Evolutionary conservation across 2,797 vertebrate genomes (phyloP).

Genomic region (Girardinus metallicus): DNA sequence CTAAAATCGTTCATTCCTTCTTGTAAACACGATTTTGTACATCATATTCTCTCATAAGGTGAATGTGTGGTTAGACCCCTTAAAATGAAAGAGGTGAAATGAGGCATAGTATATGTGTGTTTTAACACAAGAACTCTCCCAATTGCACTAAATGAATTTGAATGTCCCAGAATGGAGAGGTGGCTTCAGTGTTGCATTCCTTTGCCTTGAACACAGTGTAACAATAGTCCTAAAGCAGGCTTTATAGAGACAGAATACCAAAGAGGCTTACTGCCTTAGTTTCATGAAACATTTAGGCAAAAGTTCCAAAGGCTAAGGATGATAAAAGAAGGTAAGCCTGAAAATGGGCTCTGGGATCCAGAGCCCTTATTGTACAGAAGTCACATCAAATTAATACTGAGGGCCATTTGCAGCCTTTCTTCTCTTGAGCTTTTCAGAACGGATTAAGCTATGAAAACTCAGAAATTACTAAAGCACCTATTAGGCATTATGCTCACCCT

Average conservation of each 20-base stretch:
- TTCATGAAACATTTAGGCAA: conserved; percentile 89
- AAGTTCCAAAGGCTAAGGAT: conserved; percentile 84
- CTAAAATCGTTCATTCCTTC: neutral
- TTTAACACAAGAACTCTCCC: conserved; percentile 73
- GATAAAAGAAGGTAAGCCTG: conserved; percentile 87
- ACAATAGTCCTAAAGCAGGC: conserved; percentile 80
- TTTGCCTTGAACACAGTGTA: conserved; percentile 72
- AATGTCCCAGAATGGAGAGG: conserved; percentile 67
- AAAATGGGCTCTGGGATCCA: conserved; percentile 90
- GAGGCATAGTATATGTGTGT: conserved; percentile 77
- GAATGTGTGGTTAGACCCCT: neutral
- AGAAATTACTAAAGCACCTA: conserved; percentile 98
- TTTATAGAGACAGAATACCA: conserved; percentile 81
- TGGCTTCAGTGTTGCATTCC: conserved; percentile 73
- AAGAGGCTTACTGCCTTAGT: conserved; percentile 85
- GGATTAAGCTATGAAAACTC: conserved; percentile 99
- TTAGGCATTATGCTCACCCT: conserved; percentile 84
- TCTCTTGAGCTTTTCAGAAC: conserved; percentile 97
- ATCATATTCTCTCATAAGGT: neutral
- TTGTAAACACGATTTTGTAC: neutral
- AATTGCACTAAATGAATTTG: conserved; percentile 77
- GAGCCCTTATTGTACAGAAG: conserved; percentile 97
- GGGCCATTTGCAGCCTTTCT: conserved; percentile 98
- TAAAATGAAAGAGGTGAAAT: conserved; percentile 69
- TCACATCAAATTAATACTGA: conserved; percentile 99